phyloP scores from a whole-genome alignment of 2,888 invertebrate species.

The Thysanoteuthis rhombus region DNA sequence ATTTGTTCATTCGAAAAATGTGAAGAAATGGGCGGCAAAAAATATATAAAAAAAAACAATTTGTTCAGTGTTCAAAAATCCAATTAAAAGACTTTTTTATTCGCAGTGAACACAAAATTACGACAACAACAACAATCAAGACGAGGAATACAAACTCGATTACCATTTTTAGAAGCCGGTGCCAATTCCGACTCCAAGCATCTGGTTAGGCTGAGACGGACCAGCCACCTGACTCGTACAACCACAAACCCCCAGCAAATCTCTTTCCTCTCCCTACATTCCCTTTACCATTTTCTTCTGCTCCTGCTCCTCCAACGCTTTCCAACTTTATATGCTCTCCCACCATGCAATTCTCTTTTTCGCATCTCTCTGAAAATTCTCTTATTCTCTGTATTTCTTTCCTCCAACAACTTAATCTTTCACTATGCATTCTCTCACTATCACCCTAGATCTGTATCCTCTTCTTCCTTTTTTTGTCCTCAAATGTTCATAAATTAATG shows the following conservation, averaged over 20 bases:
- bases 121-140: not conserved
- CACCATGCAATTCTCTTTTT: too few species aligned
- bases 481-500: not conserved
- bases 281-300: not conserved
- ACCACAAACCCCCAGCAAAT: not conserved
- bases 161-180: not conserved
- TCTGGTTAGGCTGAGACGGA: not conserved
- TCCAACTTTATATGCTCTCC: too few species aligned
- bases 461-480: not conserved
- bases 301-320: not conserved
- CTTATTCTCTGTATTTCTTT: too few species aligned
- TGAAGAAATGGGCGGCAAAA: not conserved
- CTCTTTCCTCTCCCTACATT: not conserved
- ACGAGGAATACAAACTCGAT: not conserved
- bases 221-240: not conserved
- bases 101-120: not conserved
- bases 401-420: too few species aligned
- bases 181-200: not conserved
- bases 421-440: too few species aligned
- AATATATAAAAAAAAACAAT: not conserved
- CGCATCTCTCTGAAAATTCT: too few species aligned
- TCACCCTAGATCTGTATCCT: not conserved
- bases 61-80: not conserved
- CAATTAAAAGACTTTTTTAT: slow-evolving; percentile 12
- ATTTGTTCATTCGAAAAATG: not conserved